These are phyloP conservation scores for Gymnocephalus cernua DNA, from an alignment of 2,113 vertebrate genomes.

Conservation along the genomic window DNA sequence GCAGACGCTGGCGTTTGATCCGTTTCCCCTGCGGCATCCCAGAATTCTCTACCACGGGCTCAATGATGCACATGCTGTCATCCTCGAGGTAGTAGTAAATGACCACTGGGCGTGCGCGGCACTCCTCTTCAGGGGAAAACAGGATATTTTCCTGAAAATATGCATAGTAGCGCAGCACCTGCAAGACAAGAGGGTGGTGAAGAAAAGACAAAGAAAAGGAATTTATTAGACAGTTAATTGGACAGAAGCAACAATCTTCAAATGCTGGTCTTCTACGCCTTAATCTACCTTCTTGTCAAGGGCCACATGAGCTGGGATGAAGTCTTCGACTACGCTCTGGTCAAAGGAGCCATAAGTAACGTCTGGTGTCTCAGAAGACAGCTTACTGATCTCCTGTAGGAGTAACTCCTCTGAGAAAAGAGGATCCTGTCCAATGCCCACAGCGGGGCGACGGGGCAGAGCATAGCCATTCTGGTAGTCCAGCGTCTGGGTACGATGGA, in stretches of 20 bases:
- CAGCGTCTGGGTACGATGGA: constrained; percentile 91
- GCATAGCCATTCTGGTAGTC: constrained; percentile 89
- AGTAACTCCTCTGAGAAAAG: constrained; percentile 86
- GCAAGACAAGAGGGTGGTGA: not conserved
- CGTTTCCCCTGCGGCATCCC: constrained; percentile 92
- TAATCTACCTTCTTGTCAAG: constrained; percentile 94
- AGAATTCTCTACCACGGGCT: constrained; percentile 91
- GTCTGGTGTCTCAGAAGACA: constrained; percentile 70
- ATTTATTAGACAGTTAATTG: not conserved
- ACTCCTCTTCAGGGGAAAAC: constrained; percentile 84
- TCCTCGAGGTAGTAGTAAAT: constrained; percentile 94
- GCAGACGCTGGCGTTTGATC: constrained; percentile 89
- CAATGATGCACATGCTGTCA: constrained; percentile 90
- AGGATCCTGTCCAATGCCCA: constrained; percentile 86
- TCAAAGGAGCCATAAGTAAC: constrained; percentile 80
- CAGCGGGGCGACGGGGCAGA: constrained; percentile 80
- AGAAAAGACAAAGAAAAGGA: not conserved
- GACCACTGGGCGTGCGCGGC: constrained; percentile 87
- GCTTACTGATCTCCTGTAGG: constrained; percentile 82
- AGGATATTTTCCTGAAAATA: constrained; percentile 90
- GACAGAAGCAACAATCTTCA: not conserved
- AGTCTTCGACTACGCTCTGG: constrained; percentile 68
- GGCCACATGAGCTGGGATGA: constrained; percentile 90
- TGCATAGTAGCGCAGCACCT: constrained; percentile 92
- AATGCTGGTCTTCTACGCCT: not conserved